Conservation (phyloP, 23 tunicate species). For the Styela plicata region DNA sequence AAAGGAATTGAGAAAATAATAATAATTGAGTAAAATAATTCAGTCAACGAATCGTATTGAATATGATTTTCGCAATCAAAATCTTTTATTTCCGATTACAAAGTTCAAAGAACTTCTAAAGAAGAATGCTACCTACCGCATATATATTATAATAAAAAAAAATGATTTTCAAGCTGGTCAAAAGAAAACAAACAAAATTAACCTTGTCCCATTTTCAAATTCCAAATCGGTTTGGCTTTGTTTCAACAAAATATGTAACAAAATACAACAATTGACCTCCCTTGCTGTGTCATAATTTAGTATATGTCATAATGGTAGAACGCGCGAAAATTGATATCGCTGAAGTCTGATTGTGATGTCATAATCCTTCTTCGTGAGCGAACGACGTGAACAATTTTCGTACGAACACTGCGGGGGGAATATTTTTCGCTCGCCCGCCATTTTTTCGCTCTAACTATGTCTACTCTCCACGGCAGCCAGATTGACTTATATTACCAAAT, state of each 20-base stretch:
- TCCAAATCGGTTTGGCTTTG: background rate
- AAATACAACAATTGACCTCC: background rate
- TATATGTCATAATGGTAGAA: background rate
- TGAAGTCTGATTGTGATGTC: conserved; percentile 14
- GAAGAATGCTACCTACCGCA: background rate
- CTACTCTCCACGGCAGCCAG: background rate
- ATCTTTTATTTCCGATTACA: too few species aligned
- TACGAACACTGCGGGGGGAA: background rate
- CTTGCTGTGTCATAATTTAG: background rate
- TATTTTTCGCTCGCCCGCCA: background rate
- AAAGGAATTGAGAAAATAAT: too few species aligned
- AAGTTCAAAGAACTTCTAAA: too few species aligned
- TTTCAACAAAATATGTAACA: background rate
- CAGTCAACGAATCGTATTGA: too few species aligned
- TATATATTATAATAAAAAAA: too few species aligned
- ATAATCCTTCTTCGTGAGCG: conserved; percentile 9
- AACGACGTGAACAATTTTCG: background rate
- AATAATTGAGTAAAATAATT: too few species aligned
- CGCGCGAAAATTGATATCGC: conserved; percentile 19
- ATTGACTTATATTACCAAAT: background rate
- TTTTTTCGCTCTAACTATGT: background rate
- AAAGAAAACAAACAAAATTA: background rate
- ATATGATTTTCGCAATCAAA: too few species aligned
- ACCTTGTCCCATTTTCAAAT: background rate
- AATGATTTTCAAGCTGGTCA: background rate